These are phyloP conservation scores for Rotaria magnacalcarata DNA, from an alignment of 2,888 invertebrate genomes.

Conservation along the genomic window DNA sequence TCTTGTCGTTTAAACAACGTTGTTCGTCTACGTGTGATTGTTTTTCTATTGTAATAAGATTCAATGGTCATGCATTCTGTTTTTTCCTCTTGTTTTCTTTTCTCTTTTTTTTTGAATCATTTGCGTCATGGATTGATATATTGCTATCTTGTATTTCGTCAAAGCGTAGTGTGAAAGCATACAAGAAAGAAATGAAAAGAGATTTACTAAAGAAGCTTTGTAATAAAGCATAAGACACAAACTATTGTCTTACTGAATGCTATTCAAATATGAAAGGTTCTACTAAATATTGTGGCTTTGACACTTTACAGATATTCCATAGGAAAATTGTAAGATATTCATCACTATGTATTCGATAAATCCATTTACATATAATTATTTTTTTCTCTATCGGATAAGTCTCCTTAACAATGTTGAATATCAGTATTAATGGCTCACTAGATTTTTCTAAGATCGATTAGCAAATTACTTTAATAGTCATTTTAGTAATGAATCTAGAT, in stretches of 20 bases:
- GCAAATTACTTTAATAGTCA: no score
- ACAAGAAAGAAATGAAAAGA: background rate
- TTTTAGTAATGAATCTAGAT: no score
- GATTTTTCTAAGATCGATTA: no score
- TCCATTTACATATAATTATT: no score
- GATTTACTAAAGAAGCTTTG: background rate
- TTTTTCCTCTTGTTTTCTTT: background rate
- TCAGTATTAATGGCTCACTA: no score
- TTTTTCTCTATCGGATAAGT: no score
- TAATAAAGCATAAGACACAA: background rate
- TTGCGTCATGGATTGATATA: background rate
- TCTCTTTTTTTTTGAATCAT: background rate
- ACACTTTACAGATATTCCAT: no score
- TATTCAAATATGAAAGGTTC: no score
- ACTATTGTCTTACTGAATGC: background rate
- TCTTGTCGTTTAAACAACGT: background rate
- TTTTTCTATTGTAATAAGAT: background rate
- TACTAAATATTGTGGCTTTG: no score
- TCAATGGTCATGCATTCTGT: background rate
- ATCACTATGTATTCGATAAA: no score
- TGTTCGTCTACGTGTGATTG: background rate
- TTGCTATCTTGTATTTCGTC: background rate
- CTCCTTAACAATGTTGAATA: no score
- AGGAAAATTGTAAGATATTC: no score
- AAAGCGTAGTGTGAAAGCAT: background rate